Evolutionary conservation across 2,888 invertebrate genomes (phyloP).

Genomic region (Andrena bucephala): DNA sequence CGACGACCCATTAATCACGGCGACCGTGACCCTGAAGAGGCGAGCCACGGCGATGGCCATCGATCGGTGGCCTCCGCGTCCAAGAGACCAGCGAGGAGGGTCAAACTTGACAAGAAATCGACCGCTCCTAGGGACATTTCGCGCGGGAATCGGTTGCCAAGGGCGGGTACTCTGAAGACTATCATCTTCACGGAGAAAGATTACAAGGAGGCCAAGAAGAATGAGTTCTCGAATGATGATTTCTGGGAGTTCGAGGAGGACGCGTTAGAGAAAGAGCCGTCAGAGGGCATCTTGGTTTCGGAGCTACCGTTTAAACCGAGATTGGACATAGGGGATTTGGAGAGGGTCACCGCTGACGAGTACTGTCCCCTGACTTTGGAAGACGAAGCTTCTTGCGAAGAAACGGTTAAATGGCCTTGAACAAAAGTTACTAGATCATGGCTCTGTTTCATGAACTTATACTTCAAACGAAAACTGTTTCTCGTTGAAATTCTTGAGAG

Average conservation of each 20-base stretch:
- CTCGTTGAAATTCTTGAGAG: too few relatives aligned
- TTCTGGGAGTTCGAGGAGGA: slow-evolving; percentile 80
- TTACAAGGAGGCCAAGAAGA: slow-evolving; percentile 61
- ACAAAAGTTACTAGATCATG: too few relatives aligned
- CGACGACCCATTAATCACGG: slow-evolving; percentile 34
- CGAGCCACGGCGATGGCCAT: slow-evolving; percentile 8
- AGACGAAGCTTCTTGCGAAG: slow-evolving; percentile 77
- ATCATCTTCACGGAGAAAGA: slow-evolving; percentile 75
- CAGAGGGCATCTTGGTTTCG: slow-evolving; percentile 73
- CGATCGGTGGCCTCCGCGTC: slow-evolving; percentile 19
- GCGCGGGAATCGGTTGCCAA: slow-evolving; percentile 5
- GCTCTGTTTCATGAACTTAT: too few relatives aligned
- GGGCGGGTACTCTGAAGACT: slow-evolving; percentile 63
- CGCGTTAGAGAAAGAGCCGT: slow-evolving; percentile 59
- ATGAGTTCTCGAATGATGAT: slow-evolving; percentile 65
- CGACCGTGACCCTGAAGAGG: slow-evolving; percentile 31
- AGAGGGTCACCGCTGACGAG: slow-evolving; percentile 80
- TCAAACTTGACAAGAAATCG: slow-evolving; percentile 4
- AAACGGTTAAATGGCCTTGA: slow-evolving; percentile 78
- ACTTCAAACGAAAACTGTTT: too few relatives aligned
- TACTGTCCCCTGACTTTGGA: slow-evolving; percentile 82
- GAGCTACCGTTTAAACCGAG: slow-evolving; percentile 80
- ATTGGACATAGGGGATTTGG: slow-evolving; percentile 79
- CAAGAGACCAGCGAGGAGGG: slow-evolving; percentile 22
- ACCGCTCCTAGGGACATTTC: slow-evolving; percentile 18